Evolutionary conservation across 2,113 vertebrate genomes (phyloP), one percentile per base, ranked within the genome.

Genomic region (Hassar affinis): DNA sequence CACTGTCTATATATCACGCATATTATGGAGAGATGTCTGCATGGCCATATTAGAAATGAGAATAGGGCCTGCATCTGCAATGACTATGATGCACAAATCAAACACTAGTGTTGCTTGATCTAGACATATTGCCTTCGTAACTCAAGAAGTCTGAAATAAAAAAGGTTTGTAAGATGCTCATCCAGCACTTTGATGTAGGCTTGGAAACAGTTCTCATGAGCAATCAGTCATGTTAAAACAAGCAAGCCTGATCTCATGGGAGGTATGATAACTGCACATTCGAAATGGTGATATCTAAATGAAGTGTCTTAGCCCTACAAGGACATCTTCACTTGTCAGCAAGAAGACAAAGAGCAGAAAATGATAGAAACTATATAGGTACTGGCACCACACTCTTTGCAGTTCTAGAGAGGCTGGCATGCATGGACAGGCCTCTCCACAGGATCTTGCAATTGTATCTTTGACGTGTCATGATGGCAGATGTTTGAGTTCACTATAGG

Each of bases 391-490:
- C 87, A 89, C 87, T 93, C 93, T 92, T 91, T 92, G 45, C 72
- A 82, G 45, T 61, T 80, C 54, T 91, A 92, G 95, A 94, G 93
- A 91, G 94, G 86, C 81, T 94, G 95, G 93, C 96, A 94, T 96
- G 97, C 97, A 95, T 94, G 93, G 97, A 95, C 97, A 99, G 95
- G 97, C 92, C 95, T 86, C 92, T 94, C 94, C 94, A 90, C 90
- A 94, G 94, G 94, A 93, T 95, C 94, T 94, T 91, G 91, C 95
- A 95, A 97, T 96, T 96, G 94, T 96, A 93, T 97, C 95, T 94
- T 94, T 94, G 94, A 98, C 94, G 96, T 98, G 96, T 97, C 95
- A 96, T 95, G 95, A 92, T 6, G 27, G 86, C 85, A 59, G 88
- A 86, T 87, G 75, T 80, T 77, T 59, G 27, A 79, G 85, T 82